A percentile compares a stretch with the other conserved stretches of the same genome.
Conservation (phyloP, 2,113 vertebrate species). For the Illadopsis cleaveri region DNA sequence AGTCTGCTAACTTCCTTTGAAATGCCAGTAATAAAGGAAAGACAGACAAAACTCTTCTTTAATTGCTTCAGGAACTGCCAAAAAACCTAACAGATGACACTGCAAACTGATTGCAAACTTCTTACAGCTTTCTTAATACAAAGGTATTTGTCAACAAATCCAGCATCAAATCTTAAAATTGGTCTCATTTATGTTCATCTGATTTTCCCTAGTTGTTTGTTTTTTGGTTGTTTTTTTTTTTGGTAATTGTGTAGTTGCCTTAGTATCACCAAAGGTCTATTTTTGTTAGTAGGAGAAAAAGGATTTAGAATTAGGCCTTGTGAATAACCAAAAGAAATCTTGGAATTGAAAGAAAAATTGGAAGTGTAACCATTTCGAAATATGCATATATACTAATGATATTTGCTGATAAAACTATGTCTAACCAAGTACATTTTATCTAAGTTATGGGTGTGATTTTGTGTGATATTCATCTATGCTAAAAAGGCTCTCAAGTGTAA, state of each 20-base stretch:
- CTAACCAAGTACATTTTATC: background rate
- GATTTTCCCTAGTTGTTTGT: background rate
- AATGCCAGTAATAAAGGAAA: background rate
- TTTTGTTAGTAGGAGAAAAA: background rate
- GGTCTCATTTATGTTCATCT: background rate
- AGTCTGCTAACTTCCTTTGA: background rate
- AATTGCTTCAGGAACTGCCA: background rate
- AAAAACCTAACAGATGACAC: background rate
- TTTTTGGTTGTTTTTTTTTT: no score
- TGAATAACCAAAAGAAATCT: background rate
- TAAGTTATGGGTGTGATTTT: background rate
- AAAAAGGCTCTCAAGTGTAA: background rate
- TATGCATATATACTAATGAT: background rate
- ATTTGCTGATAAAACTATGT: background rate
- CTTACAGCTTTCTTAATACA: background rate
- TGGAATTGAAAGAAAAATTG: no score
- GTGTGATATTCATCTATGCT: background rate
- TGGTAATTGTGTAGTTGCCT: background rate
- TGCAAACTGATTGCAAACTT: background rate
- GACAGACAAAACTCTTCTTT: background rate
- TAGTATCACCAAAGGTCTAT: background rate
- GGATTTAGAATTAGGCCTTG: background rate
- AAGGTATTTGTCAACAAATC: background rate
- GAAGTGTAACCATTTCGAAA: background rate
- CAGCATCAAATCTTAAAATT: background rate